Evolutionary conservation across 1,140 invertebrate genomes (phyloP).

Genomic region (Spodoptera frugiperda): DNA sequence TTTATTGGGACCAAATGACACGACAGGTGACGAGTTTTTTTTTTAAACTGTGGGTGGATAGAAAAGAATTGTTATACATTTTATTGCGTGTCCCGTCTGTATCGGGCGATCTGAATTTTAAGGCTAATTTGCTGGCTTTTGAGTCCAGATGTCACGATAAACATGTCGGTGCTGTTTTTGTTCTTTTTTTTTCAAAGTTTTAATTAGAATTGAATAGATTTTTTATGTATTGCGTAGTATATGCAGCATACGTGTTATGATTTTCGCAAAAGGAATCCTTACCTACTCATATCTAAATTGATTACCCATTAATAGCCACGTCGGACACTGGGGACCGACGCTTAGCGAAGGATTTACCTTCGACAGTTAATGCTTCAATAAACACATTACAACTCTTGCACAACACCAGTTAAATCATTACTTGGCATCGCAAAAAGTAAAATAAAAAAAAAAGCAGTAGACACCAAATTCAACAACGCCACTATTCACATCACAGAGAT

Average conservation of each 20-base stretch:
- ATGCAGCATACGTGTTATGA: too few relatives aligned
- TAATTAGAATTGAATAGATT: not conserved
- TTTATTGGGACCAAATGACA: constrained; percentile 85
- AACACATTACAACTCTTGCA: too few relatives aligned
- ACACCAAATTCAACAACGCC: not conserved
- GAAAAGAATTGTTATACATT: constrained; percentile 81
- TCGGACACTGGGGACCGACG: too few relatives aligned
- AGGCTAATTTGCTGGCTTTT: constrained; percentile 75
- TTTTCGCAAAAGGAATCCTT: too few relatives aligned
- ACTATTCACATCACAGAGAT: too few relatives aligned
- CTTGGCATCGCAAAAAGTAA: too few relatives aligned
- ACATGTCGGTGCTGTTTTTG: constrained; percentile 57
- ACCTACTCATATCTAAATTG: too few relatives aligned
- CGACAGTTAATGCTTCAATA: too few relatives aligned
- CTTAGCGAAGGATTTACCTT: too few relatives aligned
- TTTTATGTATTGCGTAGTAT: too few relatives aligned
- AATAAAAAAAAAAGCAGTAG: not conserved
- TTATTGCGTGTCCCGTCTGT: constrained; percentile 76
- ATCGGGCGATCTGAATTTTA: constrained; percentile 66
- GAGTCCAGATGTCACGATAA: constrained; percentile 76
- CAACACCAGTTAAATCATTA: too few relatives aligned
- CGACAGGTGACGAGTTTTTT: constrained; percentile 81
- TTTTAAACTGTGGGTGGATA: constrained; percentile 61
- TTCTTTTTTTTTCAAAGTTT: constrained; percentile 13
- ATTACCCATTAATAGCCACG: too few relatives aligned